Conservation (phyloP, 2,888 invertebrate species). For the Melolontha melolontha region DNA sequence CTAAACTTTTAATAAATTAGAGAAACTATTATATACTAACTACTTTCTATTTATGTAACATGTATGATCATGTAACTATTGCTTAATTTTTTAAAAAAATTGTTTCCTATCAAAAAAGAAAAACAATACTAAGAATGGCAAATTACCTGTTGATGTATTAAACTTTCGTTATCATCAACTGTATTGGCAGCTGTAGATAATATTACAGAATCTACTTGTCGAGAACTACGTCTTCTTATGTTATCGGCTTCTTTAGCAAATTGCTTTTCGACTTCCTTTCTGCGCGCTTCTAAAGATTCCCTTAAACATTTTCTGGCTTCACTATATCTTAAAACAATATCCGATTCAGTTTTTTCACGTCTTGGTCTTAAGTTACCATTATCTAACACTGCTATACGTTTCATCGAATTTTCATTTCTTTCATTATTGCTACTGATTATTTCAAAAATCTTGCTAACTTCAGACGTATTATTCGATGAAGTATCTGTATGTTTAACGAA, state of each 20-base stretch:
- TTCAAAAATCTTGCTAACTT: slow-evolving; percentile 1
- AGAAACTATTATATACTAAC: slow-evolving; percentile 6
- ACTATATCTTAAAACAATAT: slow-evolving; percentile 80
- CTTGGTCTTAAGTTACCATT: slow-evolving; percentile 73
- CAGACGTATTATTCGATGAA: slow-evolving; percentile 32
- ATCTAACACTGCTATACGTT: slow-evolving; percentile 49
- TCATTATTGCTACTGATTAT: slow-evolving; percentile 14
- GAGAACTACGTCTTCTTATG: slow-evolving; percentile 66
- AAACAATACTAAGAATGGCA: slow-evolving; percentile 45
- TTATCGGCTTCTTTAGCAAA: slow-evolving; percentile 64
- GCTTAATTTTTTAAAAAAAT: neutral
- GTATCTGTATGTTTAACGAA: slow-evolving; percentile 69
- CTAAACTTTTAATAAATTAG: slow-evolving; percentile 5
- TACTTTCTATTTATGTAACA: neutral
- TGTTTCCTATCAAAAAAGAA: slow-evolving; percentile 8
- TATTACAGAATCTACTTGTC: slow-evolving; percentile 64
- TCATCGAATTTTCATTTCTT: slow-evolving; percentile 55
- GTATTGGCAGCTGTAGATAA: slow-evolving; percentile 44
- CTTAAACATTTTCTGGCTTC: slow-evolving; percentile 68
- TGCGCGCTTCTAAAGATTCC: slow-evolving; percentile 66
- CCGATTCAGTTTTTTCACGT: slow-evolving; percentile 90
- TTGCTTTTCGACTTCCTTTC: slow-evolving; percentile 65
- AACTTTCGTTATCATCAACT: slow-evolving; percentile 56
- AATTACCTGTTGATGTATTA: slow-evolving; percentile 60
- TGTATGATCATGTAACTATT: slow-evolving; percentile 11